Conservation (phyloP, 1,140 invertebrate genomes). For the Chironomus striatipennis region DNA sequence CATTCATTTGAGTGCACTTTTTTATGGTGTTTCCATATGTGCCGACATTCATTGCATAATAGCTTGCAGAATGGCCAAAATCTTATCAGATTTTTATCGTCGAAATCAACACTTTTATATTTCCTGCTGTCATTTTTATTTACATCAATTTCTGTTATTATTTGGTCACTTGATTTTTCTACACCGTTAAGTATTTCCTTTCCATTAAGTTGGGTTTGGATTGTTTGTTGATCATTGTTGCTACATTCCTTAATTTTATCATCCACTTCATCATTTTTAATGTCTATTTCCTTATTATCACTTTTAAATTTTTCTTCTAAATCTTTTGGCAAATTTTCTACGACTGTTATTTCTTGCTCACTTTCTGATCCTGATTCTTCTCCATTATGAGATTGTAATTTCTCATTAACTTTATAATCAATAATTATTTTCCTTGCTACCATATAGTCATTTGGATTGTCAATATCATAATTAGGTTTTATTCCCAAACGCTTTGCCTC, state of each 20-base stretch:
- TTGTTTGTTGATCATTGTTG: neutral
- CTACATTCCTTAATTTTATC: neutral
- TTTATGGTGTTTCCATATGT: slow-evolving; percentile 49
- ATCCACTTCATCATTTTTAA: neutral
- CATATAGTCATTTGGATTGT: neutral
- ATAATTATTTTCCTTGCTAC: neutral
- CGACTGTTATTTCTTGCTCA: neutral
- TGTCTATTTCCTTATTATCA: neutral
- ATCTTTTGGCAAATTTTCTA: neutral
- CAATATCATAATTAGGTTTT: slow-evolving; percentile 15
- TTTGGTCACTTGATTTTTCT: slow-evolving; percentile 6
- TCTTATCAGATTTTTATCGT: slow-evolving; percentile 24
- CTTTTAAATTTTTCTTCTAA: neutral
- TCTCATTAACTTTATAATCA: slow-evolving; percentile 14
- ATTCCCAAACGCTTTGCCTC: slow-evolving; percentile 6
- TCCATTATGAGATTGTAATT: neutral
- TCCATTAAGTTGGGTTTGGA: neutral
- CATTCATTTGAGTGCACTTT: slow-evolving; percentile 49
- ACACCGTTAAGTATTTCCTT: neutral
- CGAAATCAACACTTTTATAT: neutral
- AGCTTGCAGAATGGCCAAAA: slow-evolving; percentile 27
- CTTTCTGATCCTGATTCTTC: neutral
- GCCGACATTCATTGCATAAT: slow-evolving; percentile 34
- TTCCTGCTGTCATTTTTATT: neutral
- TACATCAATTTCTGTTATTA: neutral